phyloP scores from a whole-genome alignment of 2,888 invertebrate species.

The Torymus texanus region DNA sequence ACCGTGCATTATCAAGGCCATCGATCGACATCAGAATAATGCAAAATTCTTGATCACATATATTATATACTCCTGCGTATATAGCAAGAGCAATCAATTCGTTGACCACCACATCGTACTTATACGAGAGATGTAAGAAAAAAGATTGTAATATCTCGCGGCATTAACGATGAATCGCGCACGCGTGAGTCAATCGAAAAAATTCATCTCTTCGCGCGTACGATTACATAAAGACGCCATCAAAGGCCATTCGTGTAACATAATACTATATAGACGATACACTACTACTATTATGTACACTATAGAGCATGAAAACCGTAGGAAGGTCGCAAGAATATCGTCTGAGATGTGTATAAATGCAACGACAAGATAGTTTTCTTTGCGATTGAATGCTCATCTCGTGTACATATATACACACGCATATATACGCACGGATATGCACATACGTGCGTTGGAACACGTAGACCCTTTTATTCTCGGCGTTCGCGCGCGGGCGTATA shows the following conservation, averaged over 20 bases:
- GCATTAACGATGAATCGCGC: not conserved
- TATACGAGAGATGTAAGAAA: no score
- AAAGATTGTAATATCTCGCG: not conserved
- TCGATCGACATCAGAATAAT: no score
- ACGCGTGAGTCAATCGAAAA: constrained; percentile 16
- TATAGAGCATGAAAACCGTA: not conserved
- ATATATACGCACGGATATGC: no score
- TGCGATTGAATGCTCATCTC: not conserved
- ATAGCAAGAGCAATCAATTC: not conserved
- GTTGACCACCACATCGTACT: no score
- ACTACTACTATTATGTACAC: no score
- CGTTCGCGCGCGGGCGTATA: no score
- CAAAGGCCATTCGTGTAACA: constrained; percentile 6
- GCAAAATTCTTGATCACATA: no score
- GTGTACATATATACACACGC: not conserved
- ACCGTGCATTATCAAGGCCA: no score
- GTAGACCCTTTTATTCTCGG: constrained; percentile 23
- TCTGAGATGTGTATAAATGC: not conserved
- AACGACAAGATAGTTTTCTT: not conserved
- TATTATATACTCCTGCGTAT: not conserved
- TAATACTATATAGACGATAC: no score
- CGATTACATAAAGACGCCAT: constrained; percentile 24
- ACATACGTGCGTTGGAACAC: constrained; percentile 18
- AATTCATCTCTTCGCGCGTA: not conserved
- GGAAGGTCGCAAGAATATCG: not conserved